Evolutionary conservation across 2,888 invertebrate species (phyloP).

Genomic region (Hirtodrosophila duncani): DNA sequence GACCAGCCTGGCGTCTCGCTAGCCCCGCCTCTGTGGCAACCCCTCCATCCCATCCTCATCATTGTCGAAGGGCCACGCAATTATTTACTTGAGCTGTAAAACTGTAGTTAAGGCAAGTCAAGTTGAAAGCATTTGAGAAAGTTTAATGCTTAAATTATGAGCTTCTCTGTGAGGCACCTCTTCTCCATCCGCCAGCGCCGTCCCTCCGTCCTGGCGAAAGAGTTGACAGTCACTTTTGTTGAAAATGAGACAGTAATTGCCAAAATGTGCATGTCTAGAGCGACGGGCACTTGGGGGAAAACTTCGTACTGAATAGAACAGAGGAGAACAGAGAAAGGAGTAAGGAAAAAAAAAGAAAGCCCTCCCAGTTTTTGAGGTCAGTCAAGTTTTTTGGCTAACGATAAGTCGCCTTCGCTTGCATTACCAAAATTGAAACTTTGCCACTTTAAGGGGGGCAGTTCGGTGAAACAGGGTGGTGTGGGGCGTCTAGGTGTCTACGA

Average conservation of each 20-base stretch:
- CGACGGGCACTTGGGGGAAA: slow-evolving; percentile 26
- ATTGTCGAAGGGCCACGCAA: slow-evolving; percentile 41
- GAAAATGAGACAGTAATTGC: slow-evolving; percentile 68
- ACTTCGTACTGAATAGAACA: slow-evolving; percentile 7
- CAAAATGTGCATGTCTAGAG: slow-evolving; percentile 59
- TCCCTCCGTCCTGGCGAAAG: slow-evolving; percentile 22
- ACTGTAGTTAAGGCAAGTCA: slow-evolving; percentile 74
- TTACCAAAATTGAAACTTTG: slow-evolving; percentile 59
- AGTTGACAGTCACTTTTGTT: slow-evolving; percentile 66
- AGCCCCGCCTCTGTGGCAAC: background rate
- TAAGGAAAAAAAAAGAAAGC: background rate
- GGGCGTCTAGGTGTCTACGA: background rate
- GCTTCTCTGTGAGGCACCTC: slow-evolving; percentile 36
- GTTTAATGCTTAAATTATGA: slow-evolving; percentile 73
- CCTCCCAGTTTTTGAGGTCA: slow-evolving; percentile 14
- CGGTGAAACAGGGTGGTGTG: background rate
- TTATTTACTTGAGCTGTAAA: slow-evolving; percentile 73
- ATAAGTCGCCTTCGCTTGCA: slow-evolving; percentile 52
- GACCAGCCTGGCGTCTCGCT: slow-evolving; percentile 8
- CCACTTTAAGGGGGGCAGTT: slow-evolving; percentile 23
- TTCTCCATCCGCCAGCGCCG: background rate
- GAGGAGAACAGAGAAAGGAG: slow-evolving; percentile 11
- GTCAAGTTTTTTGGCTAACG: slow-evolving; percentile 33
- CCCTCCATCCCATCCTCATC: background rate
- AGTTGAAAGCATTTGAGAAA: slow-evolving; percentile 72